Evolutionary conservation across 2,113 vertebrate genomes (phyloP).

Genomic region (sheep (Ovis aries)): ARS-UI_Ramb_v3.0 NC_056077.1:35225501-35226000

Average conservation of each 20-base stretch:
- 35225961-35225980: not conserved
- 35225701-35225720: not conserved
- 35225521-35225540: too few relatives aligned
- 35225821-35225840: fast-evolving
- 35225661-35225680: not conserved
- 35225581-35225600: too few relatives aligned
- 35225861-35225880: not conserved
- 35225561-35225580: too few relatives aligned
- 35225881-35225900: not conserved
- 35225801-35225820: not conserved
- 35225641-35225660: not conserved
- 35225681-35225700: not conserved
- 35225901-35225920: not conserved
- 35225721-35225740: not conserved
- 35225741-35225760: not conserved
- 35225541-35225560: too few relatives aligned
- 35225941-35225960: not conserved
- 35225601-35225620: too few relatives aligned
- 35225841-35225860: fast-evolving
- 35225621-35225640: too few relatives aligned
- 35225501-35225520: too few relatives aligned
- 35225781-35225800: fast-evolving
- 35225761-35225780: not conserved
- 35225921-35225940: not conserved
- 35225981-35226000: not conserved